phyloP scores from a whole-genome alignment of 2,113 vertebrate genomes.

The Limanda limanda region DNA sequence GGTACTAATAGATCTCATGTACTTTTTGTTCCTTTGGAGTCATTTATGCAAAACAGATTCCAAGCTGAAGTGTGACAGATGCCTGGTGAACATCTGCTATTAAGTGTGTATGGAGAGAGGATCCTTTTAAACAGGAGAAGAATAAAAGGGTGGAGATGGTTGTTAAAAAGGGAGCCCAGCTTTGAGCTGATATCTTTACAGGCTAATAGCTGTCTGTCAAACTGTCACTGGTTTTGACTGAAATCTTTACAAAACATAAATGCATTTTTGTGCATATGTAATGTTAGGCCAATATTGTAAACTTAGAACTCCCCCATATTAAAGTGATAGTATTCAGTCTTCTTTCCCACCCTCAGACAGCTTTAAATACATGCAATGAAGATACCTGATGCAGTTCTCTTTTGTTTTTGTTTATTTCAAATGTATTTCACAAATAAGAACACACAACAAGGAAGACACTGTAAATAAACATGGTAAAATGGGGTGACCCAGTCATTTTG shows the following conservation, averaged over 20 bases:
- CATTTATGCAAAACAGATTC: slow-evolving; percentile 12
- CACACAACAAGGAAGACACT: slow-evolving; percentile 10
- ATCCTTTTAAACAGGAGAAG: slow-evolving; percentile 35
- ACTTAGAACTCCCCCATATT: neutral
- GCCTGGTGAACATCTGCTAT: slow-evolving; percentile 14
- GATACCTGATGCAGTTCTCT: neutral
- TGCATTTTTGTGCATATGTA: neutral
- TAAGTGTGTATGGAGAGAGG: neutral
- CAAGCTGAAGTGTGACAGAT: slow-evolving; percentile 29
- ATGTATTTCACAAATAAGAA: slow-evolving; percentile 25
- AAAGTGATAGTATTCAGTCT: neutral
- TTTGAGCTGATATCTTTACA: slow-evolving; percentile 1
- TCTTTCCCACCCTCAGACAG: neutral
- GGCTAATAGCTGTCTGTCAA: slow-evolving; percentile 2
- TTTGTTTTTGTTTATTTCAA: slow-evolving; percentile 47
- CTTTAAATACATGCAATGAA: neutral
- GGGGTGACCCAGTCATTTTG: neutral
- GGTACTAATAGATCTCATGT: neutral
- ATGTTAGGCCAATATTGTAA: neutral
- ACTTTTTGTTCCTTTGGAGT: slow-evolving; percentile 16
- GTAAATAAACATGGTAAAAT: slow-evolving; percentile 11
- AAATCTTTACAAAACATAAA: too few relatives aligned
- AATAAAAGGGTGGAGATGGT: slow-evolving; percentile 40
- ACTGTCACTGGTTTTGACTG: neutral
- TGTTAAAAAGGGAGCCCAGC: slow-evolving; percentile 27